A percentile compares a stretch with the other conserved stretches of the same genome.
These are phyloP conservation scores for Lepisosteus oculatus DNA, from an alignment of 2,113 vertebrate species.

Conservation along the genomic window DNA sequence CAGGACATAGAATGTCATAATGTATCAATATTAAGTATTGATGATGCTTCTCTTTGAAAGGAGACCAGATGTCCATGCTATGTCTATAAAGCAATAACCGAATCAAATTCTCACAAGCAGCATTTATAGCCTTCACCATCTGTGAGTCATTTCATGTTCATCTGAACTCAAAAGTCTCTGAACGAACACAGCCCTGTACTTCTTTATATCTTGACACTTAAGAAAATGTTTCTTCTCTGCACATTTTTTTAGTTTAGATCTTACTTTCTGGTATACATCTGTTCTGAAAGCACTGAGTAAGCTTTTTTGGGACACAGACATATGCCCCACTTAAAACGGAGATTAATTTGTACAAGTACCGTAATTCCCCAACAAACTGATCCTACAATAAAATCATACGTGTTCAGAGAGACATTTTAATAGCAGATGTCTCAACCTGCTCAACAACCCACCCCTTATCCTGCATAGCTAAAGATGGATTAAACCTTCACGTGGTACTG, in stretches of 20 bases:
- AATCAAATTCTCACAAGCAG: conserved; percentile 21
- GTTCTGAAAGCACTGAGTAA: conserved; percentile 3
- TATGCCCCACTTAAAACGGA: conserved; percentile 12
- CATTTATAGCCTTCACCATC: conserved; percentile 31
- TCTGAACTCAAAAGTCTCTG: background rate
- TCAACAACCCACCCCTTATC: too few species aligned
- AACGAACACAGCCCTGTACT: conserved; percentile 4
- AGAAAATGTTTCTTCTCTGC: conserved; percentile 2
- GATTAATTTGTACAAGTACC: conserved; percentile 24
- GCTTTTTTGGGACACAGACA: conserved; percentile 2
- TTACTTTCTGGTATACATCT: conserved; percentile 11
- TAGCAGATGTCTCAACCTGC: too few species aligned
- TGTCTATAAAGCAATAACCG: conserved; percentile 20
- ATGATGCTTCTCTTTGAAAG: conserved; percentile 15
- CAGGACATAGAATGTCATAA: conserved; percentile 28
- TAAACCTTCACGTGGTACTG: background rate
- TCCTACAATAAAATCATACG: too few species aligned
- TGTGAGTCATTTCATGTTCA: conserved; percentile 32
- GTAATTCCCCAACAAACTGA: background rate
- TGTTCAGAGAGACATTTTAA: too few species aligned
- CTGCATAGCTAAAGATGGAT: background rate
- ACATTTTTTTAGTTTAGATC: conserved; percentile 4
- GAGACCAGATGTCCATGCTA: conserved; percentile 24
- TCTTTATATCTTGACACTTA: conserved; percentile 8
- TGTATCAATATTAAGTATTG: conserved; percentile 23